Base-by-base conservation (phyloP, 2,888 invertebrate species). In the Drosophila hamatofila region DNA sequence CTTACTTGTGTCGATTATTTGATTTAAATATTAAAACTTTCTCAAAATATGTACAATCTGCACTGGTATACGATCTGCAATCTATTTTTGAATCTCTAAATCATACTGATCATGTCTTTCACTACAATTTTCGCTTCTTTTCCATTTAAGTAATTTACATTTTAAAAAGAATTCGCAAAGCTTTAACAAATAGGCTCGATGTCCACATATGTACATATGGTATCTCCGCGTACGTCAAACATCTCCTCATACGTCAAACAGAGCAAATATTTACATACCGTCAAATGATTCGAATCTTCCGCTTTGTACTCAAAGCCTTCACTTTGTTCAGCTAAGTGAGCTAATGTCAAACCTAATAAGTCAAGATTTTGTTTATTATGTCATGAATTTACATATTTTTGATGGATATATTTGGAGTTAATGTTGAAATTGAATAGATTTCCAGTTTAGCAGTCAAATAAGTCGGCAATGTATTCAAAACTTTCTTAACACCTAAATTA, bases 201-300 rank as follows among this genome's bases (percentile, higher is more conserved):
- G 49, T 37, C 41, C 21, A 21, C 35, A 30, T 14, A 23, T 18
- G 11, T 42, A 42, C 16, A 30, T 27, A 27, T n/a, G 27, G 9
- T 46, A 27, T n/a, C 12, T 49, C 37, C 42, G 64, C 59, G 61
- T 78, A 67, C 67, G 57, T 61, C 58, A 82, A 67, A 69, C 62
- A 66, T n/a, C 12, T 49, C 37, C 42, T 62, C 59, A 61, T 78
- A 67, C 67, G 57, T 61, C 58, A 82, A 67, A 69, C 62, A 66
- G 71, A 70, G 69, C 54, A 81, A 87, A 87, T 74, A 86, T 67
- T 65, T 67, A 58, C 76, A 87, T 75, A 77, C 48, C 63, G 65
- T 54, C 62, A 51, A 71, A 54, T 58, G 68, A 58, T 59, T 68
- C 61, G 49, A 64, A 72, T 78, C 64, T 65, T 65, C 44, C 8